Percentiles rank a stretch among this genome's conserved stretches.
Conservation (phyloP, 2,888 invertebrate species). For the Lasioglossum malachurum region DNA sequence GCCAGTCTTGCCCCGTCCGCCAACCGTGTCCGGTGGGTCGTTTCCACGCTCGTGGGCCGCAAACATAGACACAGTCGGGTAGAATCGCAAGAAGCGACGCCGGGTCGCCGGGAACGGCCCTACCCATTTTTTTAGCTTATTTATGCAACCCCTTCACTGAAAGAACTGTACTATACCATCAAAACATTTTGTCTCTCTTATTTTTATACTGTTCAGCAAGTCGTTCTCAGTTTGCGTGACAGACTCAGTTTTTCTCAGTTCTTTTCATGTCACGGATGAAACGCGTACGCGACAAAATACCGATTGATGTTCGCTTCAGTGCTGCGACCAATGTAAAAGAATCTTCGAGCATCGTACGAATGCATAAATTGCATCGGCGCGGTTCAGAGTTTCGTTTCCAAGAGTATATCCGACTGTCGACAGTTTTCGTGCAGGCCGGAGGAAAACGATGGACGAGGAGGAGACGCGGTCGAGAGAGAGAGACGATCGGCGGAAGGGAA, state of each 20-base stretch:
- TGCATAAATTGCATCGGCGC: neutral
- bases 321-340: no score
- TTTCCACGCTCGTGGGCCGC: conserved; percentile 60
- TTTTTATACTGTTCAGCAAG: neutral
- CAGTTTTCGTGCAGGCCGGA: conserved; percentile 45
- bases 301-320: no score
- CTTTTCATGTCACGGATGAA: neutral
- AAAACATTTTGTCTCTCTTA: neutral
- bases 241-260: neutral
- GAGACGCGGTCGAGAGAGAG: neutral
- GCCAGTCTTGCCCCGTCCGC: conserved; percentile 30
- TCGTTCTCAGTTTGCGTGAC: neutral
- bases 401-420: conserved; percentile 2
- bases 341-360: neutral
- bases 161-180: neutral
- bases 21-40: conserved; percentile 64
- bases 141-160: neutral
- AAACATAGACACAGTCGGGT: conserved; percentile 13
- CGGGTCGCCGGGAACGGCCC: conserved; percentile 45
- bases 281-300: no score
- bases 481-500: conserved; percentile 41
- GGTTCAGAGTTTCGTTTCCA: neutral
- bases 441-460: neutral
- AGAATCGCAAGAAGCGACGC: conserved; percentile 46
- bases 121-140: conserved; percentile 29